phyloP scores from a whole-genome alignment of 2,797 vertebrate species.

The Arvicola amphibius region DNA sequence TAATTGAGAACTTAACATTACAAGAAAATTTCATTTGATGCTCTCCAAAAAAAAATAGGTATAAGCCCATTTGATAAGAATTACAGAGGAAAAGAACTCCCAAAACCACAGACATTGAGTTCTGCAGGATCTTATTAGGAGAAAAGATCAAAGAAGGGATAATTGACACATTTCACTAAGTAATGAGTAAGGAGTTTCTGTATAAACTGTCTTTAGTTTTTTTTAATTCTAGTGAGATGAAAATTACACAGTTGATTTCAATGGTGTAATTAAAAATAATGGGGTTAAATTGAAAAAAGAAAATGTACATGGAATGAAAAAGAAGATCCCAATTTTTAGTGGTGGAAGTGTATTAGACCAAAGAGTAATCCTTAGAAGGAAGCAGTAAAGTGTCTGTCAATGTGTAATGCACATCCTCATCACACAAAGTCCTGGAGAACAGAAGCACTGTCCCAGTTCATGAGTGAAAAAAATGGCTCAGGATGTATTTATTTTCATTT shows the following conservation, averaged over 20 bases:
- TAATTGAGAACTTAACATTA: neutral
- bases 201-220: slow-evolving; percentile 38
- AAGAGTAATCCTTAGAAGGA: slow-evolving; percentile 15
- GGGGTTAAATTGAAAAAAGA: slow-evolving; percentile 58
- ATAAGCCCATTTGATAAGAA: neutral
- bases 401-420: neutral
- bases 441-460: neutral
- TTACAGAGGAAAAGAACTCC: neutral
- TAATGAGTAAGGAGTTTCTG: slow-evolving; percentile 61
- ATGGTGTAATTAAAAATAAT: slow-evolving; percentile 72
- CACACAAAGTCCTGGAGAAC: neutral
- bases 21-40: neutral
- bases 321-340: slow-evolving; percentile 23
- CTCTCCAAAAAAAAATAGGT: neutral
- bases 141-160: slow-evolving; percentile 64
- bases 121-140: slow-evolving; percentile 32
- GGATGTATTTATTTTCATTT: neutral
- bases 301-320: slow-evolving; percentile 58
- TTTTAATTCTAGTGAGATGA: slow-evolving; percentile 48
- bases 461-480: neutral
- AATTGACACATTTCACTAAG: slow-evolving; percentile 62
- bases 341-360: slow-evolving; percentile 24
- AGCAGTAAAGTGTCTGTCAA: slow-evolving; percentile 2
- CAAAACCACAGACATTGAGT: slow-evolving; percentile 13
- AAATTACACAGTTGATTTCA: slow-evolving; percentile 70